phyloP scores from a whole-genome alignment of 1,140 invertebrate genomes.

The Halictus rubicundus region DNA sequence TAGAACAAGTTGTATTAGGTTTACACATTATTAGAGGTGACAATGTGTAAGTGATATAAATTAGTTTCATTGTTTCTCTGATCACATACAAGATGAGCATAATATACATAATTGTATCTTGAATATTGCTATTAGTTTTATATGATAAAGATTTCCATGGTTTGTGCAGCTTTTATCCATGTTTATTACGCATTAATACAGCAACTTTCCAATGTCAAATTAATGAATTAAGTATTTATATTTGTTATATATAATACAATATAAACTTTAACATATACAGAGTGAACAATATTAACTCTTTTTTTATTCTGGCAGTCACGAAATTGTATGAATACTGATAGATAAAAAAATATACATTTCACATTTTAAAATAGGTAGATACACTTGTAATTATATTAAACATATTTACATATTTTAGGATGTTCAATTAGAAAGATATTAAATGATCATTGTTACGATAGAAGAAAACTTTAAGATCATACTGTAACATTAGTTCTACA shows the following conservation, averaged over 20 bases:
- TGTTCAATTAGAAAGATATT: not conserved
- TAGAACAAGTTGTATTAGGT: slow-evolving; percentile 97
- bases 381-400: not conserved
- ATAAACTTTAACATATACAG: not conserved
- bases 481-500: not conserved
- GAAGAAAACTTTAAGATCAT: not conserved
- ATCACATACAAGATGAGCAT: slow-evolving; percentile 3
- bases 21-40: slow-evolving; percentile 98
- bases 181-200: not conserved
- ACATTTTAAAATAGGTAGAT: not conserved
- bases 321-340: slow-evolving; percentile 7
- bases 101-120: not conserved
- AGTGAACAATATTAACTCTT: not conserved
- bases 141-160: not conserved
- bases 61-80: not conserved
- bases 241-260: not conserved
- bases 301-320: slow-evolving; percentile 3
- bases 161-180: not conserved
- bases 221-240: not conserved
- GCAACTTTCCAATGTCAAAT: not conserved
- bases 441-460: not conserved
- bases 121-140: slow-evolving; percentile 7
- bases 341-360: slow-evolving; percentile 31
- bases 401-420: not conserved
- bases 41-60: slow-evolving; percentile 90